Evolutionary conservation across 2,888 invertebrate species (phyloP).

Genomic region (Cylloceria caligata): DNA sequence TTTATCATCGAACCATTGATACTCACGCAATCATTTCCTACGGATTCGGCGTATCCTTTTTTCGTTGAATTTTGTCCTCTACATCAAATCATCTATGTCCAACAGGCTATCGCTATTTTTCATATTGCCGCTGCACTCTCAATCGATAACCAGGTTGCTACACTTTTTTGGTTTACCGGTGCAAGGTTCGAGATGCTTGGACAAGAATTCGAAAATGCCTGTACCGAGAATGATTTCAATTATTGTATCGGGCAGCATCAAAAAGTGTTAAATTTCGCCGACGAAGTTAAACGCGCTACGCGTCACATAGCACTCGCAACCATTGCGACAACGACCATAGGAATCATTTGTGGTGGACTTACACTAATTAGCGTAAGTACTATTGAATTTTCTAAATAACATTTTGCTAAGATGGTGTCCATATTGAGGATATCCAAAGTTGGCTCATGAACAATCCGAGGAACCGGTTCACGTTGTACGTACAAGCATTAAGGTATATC

Average conservation of each 20-base stretch:
- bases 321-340: slow-evolving; percentile 73
- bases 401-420: neutral
- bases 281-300: slow-evolving; percentile 69
- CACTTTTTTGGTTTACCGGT: slow-evolving; percentile 75
- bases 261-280: slow-evolving; percentile 63
- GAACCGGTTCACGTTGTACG: too few relatives aligned
- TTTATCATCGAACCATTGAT: slow-evolving; percentile 74
- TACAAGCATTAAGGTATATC: too few relatives aligned
- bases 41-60: slow-evolving; percentile 78
- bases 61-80: slow-evolving; percentile 65
- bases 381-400: neutral
- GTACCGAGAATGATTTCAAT: slow-evolving; percentile 61
- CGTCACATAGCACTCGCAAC: slow-evolving; percentile 73
- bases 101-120: slow-evolving; percentile 72
- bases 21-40: slow-evolving; percentile 74
- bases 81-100: slow-evolving; percentile 70
- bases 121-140: slow-evolving; percentile 71
- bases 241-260: slow-evolving; percentile 73
- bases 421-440: neutral
- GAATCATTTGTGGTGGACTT: slow-evolving; percentile 68
- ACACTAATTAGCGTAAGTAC: slow-evolving; percentile 67
- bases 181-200: slow-evolving; percentile 76
- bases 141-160: slow-evolving; percentile 74
- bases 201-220: slow-evolving; percentile 60
- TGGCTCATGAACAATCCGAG: neutral